Base-by-base conservation (phyloP, 1,140 invertebrate species). In the Drosophila burlai region DNA sequence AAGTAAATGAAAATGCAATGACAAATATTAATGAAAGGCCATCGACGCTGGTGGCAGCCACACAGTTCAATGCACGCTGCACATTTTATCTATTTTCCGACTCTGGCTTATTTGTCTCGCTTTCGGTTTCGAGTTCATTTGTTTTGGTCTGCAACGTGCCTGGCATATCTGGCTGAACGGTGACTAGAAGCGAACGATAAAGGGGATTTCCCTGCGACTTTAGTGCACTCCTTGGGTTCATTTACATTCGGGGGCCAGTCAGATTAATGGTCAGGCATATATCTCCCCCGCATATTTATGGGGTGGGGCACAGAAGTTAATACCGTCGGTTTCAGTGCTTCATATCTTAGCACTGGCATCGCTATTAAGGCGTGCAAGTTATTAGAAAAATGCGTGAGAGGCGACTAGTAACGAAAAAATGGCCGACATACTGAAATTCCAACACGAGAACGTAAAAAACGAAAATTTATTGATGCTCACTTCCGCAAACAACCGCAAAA, bases 401-500 rank as follows among this genome's bases (percentile, higher is more conserved):
- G 34, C 82, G 47, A 15, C 18, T 24, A 24, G 47, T 42, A 36
- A 47, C 43, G 11, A 55, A 34, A 76, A 29, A 68, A 55, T 58
- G 58, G 31, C 49, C 45, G 5, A 46, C 77, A 62, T 61, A 63
- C 46, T 45, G 42, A 34, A 76, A 72, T 47, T 61, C 68, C 68
- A 40, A 68, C 62, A 74, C 66, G 61, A 65, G 66, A 50, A 68
- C 61, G 64, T 89, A 89, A 89, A 89, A 89, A 89, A 89, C 78
- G 81, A 89, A 76, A 81, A 83, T 89, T 89, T 83, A 89, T 89
- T 69, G 83, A 81, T 65, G 80, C 64, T 49, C 77, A 83, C 84
- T 89, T 89, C 84, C 84, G 84, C 84, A 83, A 78, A 89, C 58
- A 81, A 78, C 74, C 78, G 59, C 78, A 81, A 73, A 61, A 52